phyloP scores from a whole-genome alignment of 2,888 invertebrate genomes.

The Lamellibrachia satsuma region DNA sequence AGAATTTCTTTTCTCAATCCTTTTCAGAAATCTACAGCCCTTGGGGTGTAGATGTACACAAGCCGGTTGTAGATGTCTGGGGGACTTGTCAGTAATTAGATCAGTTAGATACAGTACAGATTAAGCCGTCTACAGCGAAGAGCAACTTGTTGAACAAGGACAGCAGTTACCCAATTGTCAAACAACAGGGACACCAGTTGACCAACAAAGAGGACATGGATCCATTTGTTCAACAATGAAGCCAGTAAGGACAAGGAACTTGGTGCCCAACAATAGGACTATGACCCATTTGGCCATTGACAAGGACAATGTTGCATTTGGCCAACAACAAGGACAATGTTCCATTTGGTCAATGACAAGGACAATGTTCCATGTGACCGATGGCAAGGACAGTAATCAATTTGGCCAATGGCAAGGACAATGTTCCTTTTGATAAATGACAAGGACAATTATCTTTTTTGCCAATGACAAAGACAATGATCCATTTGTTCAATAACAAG shows the following conservation, averaged over 20 bases:
- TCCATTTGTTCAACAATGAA: not conserved
- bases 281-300: not conserved
- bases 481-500: too few species aligned
- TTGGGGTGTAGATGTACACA: not conserved
- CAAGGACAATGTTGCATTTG: too few species aligned
- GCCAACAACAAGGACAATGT: too few species aligned
- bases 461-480: too few species aligned
- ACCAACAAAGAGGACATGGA: not conserved
- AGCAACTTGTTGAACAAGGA: not conserved
- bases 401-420: not conserved
- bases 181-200: not conserved
- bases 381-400: too few species aligned
- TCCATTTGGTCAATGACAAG: too few species aligned
- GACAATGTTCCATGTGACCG: too few species aligned
- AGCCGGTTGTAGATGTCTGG: not conserved
- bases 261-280: not conserved
- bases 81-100: slow-evolving; percentile 3
- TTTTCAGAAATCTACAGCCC: too few species aligned
- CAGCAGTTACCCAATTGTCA: not conserved
- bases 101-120: not conserved
- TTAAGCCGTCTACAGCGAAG: not conserved
- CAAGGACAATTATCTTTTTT: too few species aligned
- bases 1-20: too few species aligned
- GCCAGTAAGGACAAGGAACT: not conserved
- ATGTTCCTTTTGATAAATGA: too few species aligned